Evolutionary conservation across 2,113 vertebrate genomes (phyloP).

Genomic region (Etheostoma spectabile): DNA sequence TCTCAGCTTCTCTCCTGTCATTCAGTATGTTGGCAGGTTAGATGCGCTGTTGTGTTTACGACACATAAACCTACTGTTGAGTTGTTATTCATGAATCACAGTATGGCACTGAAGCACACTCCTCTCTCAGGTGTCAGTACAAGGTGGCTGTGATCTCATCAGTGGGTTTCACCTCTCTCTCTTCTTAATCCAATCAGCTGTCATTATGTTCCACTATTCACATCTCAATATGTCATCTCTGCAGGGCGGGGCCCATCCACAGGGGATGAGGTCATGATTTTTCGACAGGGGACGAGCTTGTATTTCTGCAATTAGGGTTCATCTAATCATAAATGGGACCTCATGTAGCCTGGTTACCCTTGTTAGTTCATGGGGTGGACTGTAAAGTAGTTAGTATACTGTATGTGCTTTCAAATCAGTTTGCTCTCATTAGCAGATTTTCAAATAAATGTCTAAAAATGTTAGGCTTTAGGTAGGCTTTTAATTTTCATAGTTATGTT

Average conservation of each 20-base stretch:
- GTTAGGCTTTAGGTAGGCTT: neutral
- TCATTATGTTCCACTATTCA: slow-evolving; percentile 64
- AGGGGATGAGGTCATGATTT: slow-evolving; percentile 61
- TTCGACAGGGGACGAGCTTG: slow-evolving; percentile 40
- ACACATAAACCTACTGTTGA: slow-evolving; percentile 71
- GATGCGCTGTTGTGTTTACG: slow-evolving; percentile 48
- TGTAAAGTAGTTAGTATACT: neutral
- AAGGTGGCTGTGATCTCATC: slow-evolving; percentile 48
- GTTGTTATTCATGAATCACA: slow-evolving; percentile 50
- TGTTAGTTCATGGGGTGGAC: slow-evolving; percentile 14
- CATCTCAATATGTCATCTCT: slow-evolving; percentile 64
- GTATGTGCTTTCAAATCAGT: neutral
- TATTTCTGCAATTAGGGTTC: slow-evolving; percentile 59
- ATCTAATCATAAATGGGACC: slow-evolving; percentile 50
- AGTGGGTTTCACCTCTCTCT: slow-evolving; percentile 48
- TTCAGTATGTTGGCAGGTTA: slow-evolving; percentile 47
- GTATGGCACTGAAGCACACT: slow-evolving; percentile 48
- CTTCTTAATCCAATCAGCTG: slow-evolving; percentile 62
- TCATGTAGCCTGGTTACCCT: slow-evolving; percentile 18
- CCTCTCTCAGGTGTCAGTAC: slow-evolving; percentile 32
- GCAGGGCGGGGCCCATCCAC: slow-evolving; percentile 29
- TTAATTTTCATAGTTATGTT: neutral
- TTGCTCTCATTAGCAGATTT: slow-evolving; percentile 15
- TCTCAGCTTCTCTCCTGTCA: slow-evolving; percentile 60
- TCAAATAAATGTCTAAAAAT: neutral